phyloP scores from a whole-genome alignment of 2,888 invertebrate genomes.

The Pandemis heparana region DNA sequence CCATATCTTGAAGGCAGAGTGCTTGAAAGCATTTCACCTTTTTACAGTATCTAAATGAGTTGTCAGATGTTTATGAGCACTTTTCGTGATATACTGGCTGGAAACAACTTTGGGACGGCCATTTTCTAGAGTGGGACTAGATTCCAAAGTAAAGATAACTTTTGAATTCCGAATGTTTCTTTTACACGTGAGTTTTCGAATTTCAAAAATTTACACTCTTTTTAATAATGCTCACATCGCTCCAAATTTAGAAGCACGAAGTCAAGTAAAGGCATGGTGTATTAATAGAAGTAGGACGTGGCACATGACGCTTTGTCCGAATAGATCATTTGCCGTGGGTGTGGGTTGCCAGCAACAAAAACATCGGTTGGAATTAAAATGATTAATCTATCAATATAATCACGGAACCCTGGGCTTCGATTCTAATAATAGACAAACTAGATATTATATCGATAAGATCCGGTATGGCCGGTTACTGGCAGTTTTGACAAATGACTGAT shows the following conservation, averaged over 20 bases:
- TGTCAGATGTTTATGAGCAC: slow-evolving; percentile 47
- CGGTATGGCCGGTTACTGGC: slow-evolving; percentile 44
- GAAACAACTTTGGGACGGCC: slow-evolving; percentile 55
- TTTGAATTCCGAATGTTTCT: slow-evolving; percentile 6
- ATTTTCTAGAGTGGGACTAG: slow-evolving; percentile 57
- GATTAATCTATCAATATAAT: slow-evolving; percentile 18
- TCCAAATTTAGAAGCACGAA: slow-evolving; percentile 43
- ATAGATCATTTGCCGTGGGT: slow-evolving; percentile 48
- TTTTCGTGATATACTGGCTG: slow-evolving; percentile 56
- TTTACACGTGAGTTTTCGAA: slow-evolving; percentile 1
- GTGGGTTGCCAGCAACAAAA: slow-evolving; percentile 35
- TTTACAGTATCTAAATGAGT: slow-evolving; percentile 57
- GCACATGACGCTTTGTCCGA: slow-evolving; percentile 46
- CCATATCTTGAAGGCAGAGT: slow-evolving; percentile 61
- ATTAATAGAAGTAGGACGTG: slow-evolving; percentile 48
- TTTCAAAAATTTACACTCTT: slow-evolving; percentile 18
- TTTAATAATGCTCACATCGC: slow-evolving; percentile 10
- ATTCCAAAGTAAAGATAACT: slow-evolving; percentile 16
- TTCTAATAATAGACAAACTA: slow-evolving; percentile 40
- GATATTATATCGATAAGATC: slow-evolving; percentile 43
- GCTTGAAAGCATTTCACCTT: slow-evolving; percentile 66
- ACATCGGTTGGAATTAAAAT: slow-evolving; percentile 21
- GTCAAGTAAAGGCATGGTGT: slow-evolving; percentile 47
- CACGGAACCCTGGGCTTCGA: slow-evolving; percentile 23
- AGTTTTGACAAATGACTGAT: slow-evolving; percentile 51